These are phyloP conservation scores for Serranus cabrilla DNA, from an alignment of 2,797 vertebrate species.

Conservation along the genomic window DNA sequence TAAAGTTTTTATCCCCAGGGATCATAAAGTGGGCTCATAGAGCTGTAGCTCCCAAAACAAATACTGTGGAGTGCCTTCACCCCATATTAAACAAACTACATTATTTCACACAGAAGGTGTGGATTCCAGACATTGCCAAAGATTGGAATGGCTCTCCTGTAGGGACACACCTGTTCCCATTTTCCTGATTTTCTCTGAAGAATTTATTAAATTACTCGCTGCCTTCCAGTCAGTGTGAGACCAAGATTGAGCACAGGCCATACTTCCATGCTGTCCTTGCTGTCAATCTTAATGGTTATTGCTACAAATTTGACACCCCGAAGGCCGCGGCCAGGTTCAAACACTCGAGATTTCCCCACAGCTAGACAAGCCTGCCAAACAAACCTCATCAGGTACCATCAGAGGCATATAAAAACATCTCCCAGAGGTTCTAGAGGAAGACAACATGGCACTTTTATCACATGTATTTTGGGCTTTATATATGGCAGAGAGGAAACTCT, in stretches of 20 bases:
- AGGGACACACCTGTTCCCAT: constrained; percentile 56
- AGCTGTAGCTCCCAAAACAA: constrained; percentile 29
- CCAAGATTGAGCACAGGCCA: constrained; percentile 38
- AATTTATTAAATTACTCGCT: constrained; percentile 60
- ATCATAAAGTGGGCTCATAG: constrained; percentile 55
- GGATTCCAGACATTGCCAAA: constrained; percentile 35
- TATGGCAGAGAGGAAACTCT: constrained; percentile 31
- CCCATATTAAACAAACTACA: constrained; percentile 41
- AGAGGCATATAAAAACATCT: constrained; percentile 47
- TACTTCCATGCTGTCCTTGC: constrained; percentile 30
- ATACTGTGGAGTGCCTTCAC: constrained; percentile 29
- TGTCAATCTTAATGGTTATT: constrained; percentile 65
- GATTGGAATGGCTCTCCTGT: constrained; percentile 43
- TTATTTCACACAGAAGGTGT: constrained; percentile 44
- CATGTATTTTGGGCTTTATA: constrained; percentile 41
- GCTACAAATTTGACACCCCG: constrained; percentile 60
- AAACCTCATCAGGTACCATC: constrained; percentile 49
- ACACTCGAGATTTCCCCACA: constrained; percentile 34
- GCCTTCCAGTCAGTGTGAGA: constrained; percentile 56
- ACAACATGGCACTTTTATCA: constrained; percentile 35
- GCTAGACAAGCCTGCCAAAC: constrained; percentile 33
- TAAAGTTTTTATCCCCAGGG: constrained; percentile 57
- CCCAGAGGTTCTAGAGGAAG: constrained; percentile 28
- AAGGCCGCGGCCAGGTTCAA: constrained; percentile 34
- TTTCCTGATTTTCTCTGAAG: constrained; percentile 43